phyloP scores from a whole-genome alignment of 2,797 vertebrate genomes.

The Sebastes taczanowskii region DNA sequence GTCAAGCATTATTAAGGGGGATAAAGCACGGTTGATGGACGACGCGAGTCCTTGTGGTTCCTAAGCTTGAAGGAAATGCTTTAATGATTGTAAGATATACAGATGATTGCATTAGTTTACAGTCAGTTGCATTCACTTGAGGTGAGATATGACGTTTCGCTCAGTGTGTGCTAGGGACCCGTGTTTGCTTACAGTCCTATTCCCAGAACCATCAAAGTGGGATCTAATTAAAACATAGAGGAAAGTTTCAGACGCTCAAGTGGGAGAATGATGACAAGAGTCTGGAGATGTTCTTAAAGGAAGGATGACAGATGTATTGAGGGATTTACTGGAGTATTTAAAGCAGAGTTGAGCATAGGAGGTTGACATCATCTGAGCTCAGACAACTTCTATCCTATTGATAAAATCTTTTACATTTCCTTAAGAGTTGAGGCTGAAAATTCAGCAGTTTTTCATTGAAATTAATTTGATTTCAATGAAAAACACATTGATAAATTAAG shows the following conservation, averaged over 20 bases:
- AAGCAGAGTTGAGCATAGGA: neutral
- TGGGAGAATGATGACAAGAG: constrained; percentile 8
- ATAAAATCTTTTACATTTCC: neutral
- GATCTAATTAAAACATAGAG: constrained; percentile 63
- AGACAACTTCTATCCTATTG: neutral
- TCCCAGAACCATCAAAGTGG: constrained; percentile 48
- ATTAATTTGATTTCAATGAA: neutral
- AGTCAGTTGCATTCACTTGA: constrained; percentile 48
- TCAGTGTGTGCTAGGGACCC: constrained; percentile 10
- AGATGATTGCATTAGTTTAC: constrained; percentile 55
- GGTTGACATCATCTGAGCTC: neutral
- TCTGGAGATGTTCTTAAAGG: constrained; percentile 36
- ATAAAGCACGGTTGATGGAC: constrained; percentile 65
- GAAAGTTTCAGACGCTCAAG: constrained; percentile 29
- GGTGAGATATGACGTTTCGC: constrained; percentile 32
- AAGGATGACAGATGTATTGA: neutral
- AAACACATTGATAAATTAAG: neutral
- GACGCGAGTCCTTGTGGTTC: constrained; percentile 33
- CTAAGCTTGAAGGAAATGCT: constrained; percentile 41
- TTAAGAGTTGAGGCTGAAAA: neutral
- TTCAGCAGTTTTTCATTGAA: neutral
- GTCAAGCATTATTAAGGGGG: constrained; percentile 65
- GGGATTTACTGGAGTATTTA: constrained; percentile 23
- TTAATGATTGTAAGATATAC: constrained; percentile 59
- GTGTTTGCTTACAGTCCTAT: constrained; percentile 9